These are phyloP conservation scores for Suncus etruscus DNA, from an alignment of 2,113 vertebrate genomes.

Conservation along the genomic window DNA sequence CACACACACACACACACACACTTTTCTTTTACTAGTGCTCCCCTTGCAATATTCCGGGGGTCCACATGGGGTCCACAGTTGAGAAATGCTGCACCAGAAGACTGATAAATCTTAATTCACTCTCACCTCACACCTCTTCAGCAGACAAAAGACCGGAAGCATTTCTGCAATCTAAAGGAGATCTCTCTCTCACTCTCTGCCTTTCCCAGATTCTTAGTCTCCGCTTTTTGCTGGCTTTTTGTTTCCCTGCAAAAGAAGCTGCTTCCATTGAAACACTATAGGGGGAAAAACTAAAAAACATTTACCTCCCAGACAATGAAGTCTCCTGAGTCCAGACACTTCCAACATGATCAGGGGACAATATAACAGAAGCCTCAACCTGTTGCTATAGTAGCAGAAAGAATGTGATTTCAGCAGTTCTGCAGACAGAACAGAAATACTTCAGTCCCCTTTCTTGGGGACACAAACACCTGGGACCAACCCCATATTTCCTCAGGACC, in stretches of 20 bases:
- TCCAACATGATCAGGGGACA: conserved; percentile 55
- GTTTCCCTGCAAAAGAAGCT: conserved; percentile 60
- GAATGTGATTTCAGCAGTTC: conserved; percentile 72
- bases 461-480: conserved; percentile 9
- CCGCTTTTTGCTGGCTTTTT: conserved; percentile 75
- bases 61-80: no score
- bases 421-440: conserved; percentile 76
- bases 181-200: conserved; percentile 51
- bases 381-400: conserved; percentile 86
- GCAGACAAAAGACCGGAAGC: conserved; percentile 60
- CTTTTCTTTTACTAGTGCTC: no score
- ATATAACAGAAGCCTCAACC: conserved; percentile 73
- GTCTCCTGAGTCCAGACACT: conserved; percentile 71
- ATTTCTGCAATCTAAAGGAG: conserved; percentile 67
- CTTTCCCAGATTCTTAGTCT: conserved; percentile 60
- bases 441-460: conserved; percentile 42
- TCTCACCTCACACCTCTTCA: conserved; percentile 62
- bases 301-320: conserved; percentile 78
- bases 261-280: conserved; percentile 70
- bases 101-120: conserved; percentile 67
- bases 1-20: no score
- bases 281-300: conserved; percentile 61
- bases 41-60: no score
- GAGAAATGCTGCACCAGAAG: no score
- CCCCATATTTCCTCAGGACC: not conserved